Base-by-base conservation (phyloP, 2,797 vertebrate genomes). In the Garrulus glandarius region DNA sequence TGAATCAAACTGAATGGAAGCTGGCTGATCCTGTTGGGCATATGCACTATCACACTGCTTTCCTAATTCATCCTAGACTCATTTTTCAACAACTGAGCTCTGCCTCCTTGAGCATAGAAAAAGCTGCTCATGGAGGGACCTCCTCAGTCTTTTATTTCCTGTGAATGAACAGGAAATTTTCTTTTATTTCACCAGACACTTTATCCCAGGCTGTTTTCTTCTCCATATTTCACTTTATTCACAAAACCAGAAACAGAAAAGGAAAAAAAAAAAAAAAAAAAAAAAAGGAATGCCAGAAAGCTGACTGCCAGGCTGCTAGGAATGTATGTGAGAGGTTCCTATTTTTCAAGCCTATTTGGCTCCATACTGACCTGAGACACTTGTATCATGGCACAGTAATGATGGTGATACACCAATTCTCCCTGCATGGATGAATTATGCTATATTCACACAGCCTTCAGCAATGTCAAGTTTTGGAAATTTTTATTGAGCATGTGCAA, bases 401-500 rank as follows among this genome's bases (percentile, higher is more conserved):
- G 44, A 60, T n/a, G 56, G 44, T 39, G 44, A 77, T 37, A 47
- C 56, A 77, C 56, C 32, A 56, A 30, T 81, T 67, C 47, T 87
- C 30, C 71, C 27, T 57, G 68, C 32, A 41, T 30, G 34, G 34
- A 74, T 85, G 34, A 93, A 32, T 84, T 46, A 30, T 59, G 49
- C 26, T 87, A 41, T 46, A 79, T 67, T 79, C 63, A 77, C 36
- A 84, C 6, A 78, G 30, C n/a, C 56, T 87, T 79, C 49, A 70
- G 63, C 37, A 93, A 52, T 84, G 60, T 84, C 59, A 86, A 30
- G 39, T 75, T 90, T 57, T 76, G 77, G 59, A 60, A 79, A 60
- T 75, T 88, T 89, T 87, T 81, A 89, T 1, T 86, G 72, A 83
- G 69, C 64, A 85, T 86, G 92, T 81, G 50, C 56, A 94, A 94